These are phyloP conservation scores for Xiphorhynchus elegans DNA, from an alignment of 2,113 vertebrate genomes.

Conservation along the genomic window DNA sequence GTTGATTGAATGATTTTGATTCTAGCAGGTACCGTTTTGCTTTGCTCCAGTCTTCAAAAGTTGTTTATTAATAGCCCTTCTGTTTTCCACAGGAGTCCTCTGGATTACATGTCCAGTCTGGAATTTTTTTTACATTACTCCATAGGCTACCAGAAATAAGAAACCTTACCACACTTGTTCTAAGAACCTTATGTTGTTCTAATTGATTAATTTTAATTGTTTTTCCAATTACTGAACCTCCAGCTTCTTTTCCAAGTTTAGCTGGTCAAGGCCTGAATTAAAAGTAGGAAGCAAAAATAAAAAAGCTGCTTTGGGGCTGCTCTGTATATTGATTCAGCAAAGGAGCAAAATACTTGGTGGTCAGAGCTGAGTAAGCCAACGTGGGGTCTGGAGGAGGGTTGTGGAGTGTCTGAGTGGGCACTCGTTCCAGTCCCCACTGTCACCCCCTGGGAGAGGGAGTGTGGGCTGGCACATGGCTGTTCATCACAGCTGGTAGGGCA, in stretches of 20 bases:
- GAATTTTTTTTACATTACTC: neutral
- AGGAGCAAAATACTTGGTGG: neutral
- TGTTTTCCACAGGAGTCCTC: neutral
- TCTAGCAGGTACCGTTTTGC: neutral
- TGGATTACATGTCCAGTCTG: neutral
- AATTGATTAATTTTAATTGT: neutral
- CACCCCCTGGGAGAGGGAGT: neutral
- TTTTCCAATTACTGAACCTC: neutral
- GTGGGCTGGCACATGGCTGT: rapidly evolving
- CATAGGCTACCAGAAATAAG: neutral
- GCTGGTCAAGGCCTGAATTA: neutral
- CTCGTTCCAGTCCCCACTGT: neutral
- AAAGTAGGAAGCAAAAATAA: neutral
- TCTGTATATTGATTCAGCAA: neutral
- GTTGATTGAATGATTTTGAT: neutral
- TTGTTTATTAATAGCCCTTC: neutral
- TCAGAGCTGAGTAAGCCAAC: rapidly evolving
- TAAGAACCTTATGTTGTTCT: neutral
- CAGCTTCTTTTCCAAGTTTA: neutral
- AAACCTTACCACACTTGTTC: neutral
- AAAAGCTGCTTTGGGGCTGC: neutral
- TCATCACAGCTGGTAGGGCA: neutral
- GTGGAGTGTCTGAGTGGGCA: rapidly evolving
- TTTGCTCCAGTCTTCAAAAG: neutral
- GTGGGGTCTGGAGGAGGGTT: neutral